A percentile compares a stretch with the other conserved stretches of the same genome.
These are phyloP conservation scores for Panthera tigris DNA, from an alignment of 2,113 vertebrate genomes.

Conservation along the genomic window DNA sequence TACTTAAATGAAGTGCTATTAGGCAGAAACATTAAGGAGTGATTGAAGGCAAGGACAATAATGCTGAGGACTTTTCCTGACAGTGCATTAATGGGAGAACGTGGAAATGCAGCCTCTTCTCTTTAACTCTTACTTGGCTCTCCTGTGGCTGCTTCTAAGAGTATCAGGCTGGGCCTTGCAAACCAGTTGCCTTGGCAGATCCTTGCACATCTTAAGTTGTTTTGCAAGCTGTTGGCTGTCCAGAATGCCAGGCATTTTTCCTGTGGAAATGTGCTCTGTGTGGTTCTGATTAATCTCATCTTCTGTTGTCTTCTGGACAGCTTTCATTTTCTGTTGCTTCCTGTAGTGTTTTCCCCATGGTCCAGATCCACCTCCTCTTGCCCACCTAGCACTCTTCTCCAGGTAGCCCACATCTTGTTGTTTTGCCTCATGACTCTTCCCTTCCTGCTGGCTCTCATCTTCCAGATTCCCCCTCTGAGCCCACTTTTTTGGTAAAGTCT, in stretches of 20 bases:
- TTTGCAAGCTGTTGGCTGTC: slow-evolving; percentile 7
- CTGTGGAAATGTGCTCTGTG: slow-evolving; percentile 55
- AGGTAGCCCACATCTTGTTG: neutral
- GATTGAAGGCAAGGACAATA: slow-evolving; percentile 60
- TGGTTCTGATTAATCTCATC: slow-evolving; percentile 58
- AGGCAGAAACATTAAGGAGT: slow-evolving; percentile 59
- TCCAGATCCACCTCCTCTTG: neutral
- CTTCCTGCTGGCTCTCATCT: neutral
- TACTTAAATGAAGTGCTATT: slow-evolving; percentile 62
- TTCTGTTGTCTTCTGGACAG: neutral
- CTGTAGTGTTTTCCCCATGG: neutral
- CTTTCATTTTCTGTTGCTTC: slow-evolving; percentile 43
- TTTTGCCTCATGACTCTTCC: neutral
- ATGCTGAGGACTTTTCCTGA: slow-evolving; percentile 53
- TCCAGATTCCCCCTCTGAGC: neutral
- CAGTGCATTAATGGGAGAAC: slow-evolving; percentile 34
- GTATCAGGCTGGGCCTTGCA: neutral
- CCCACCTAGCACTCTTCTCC: neutral
- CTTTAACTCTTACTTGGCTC: slow-evolving; percentile 40
- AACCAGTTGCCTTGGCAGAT: slow-evolving; percentile 35
- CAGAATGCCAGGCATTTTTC: slow-evolving; percentile 62
- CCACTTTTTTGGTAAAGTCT: neutral
- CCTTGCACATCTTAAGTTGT: neutral
- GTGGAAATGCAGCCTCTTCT: slow-evolving; percentile 48
- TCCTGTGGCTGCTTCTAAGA: slow-evolving; percentile 11